phyloP scores from a whole-genome alignment of 2,113 vertebrate species.

The Hyaena hyaena region DNA sequence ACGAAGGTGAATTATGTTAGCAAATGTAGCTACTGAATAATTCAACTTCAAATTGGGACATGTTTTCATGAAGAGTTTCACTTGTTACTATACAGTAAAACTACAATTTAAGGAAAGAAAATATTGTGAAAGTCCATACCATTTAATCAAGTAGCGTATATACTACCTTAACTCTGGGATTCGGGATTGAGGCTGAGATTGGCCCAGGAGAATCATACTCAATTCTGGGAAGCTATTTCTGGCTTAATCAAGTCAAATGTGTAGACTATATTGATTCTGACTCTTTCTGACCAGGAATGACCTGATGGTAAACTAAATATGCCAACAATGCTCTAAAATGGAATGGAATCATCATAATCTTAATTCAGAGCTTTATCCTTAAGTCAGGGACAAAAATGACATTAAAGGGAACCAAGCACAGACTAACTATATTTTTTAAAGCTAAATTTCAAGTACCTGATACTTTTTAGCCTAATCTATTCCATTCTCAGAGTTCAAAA shows the following conservation, averaged over 20 bases:
- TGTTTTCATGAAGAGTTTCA: not conserved
- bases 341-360: not conserved
- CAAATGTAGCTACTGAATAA: not conserved
- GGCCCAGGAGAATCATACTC: not conserved
- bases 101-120: not conserved
- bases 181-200: not conserved
- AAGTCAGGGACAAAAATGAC: not conserved
- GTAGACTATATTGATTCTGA: not conserved
- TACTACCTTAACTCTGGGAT: not conserved
- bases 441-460: not conserved
- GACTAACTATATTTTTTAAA: not conserved
- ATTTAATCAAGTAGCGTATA: not conserved
- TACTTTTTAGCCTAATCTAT: not conserved
- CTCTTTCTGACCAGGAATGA: not conserved
- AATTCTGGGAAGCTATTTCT: not conserved
- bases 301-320: not conserved
- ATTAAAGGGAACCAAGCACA: not conserved
- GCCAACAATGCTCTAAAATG: not conserved
- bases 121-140: not conserved
- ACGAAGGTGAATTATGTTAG: not conserved
- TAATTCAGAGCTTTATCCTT: not conserved
- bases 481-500: constrained; percentile 5
- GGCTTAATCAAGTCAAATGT: not conserved
- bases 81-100: not conserved
- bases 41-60: not conserved